phyloP scores from a whole-genome alignment of 2,113 vertebrate genomes.

The Camelus bactrianus region DNA sequence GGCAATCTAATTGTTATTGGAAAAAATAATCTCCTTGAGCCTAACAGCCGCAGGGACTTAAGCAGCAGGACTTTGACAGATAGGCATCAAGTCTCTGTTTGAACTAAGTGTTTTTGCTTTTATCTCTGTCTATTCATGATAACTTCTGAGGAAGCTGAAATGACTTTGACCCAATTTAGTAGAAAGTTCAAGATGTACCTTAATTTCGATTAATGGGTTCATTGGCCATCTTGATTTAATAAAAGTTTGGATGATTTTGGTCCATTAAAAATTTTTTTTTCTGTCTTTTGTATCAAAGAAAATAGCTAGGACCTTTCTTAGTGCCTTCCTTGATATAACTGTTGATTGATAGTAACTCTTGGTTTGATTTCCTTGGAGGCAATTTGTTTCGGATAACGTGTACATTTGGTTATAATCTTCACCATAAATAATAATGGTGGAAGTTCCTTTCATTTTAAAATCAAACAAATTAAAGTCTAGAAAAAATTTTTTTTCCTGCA shows the following conservation, averaged over 20 bases:
- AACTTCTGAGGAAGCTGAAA: conserved; percentile 35
- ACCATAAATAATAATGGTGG: neutral
- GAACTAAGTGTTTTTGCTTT: conserved; percentile 58
- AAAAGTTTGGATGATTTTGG: neutral
- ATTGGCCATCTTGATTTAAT: conserved; percentile 23
- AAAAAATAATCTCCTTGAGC: conserved; percentile 40
- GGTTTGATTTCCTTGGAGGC: neutral
- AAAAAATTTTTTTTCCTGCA: neutral
- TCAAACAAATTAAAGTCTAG: conserved; percentile 18
- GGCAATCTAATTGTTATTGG: conserved; percentile 31
- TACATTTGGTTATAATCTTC: neutral
- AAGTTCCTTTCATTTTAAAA: conserved; percentile 24
- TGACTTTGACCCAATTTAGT: neutral
- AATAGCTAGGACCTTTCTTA: conserved; percentile 10
- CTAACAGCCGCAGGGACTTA: neutral
- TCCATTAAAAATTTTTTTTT: neutral
- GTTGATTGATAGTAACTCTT: conserved; percentile 1
- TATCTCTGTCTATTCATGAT: conserved; percentile 45
- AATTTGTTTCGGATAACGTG: conserved; percentile 15
- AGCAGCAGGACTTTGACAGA: conserved; percentile 44
- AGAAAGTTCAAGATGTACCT: conserved; percentile 6
- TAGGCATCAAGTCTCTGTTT: neutral
- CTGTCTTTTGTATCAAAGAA: neutral
- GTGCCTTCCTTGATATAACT: neutral
- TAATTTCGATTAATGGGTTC: conserved; percentile 5